Base-by-base conservation (phyloP, 2,888 invertebrate species). In the Oxystoma pomonae region DNA sequence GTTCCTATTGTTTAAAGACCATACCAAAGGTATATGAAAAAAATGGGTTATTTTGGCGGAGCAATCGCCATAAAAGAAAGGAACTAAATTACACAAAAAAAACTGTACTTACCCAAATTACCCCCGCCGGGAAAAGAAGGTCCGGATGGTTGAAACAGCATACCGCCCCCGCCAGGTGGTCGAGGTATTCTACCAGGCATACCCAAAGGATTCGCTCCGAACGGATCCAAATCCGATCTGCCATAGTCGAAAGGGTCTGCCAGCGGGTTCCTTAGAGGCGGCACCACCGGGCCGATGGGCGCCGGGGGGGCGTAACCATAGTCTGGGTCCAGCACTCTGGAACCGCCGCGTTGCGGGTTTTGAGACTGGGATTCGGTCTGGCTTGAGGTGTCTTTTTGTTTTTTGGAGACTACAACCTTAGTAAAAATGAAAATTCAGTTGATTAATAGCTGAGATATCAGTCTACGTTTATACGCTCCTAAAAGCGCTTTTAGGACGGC, bases 191-290 rank as follows among this genome's bases (percentile, higher is more conserved):
- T 72, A 5, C 71, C 71, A 53, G 68, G 65, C 21, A 72, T 68
- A n/a, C 75, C 55, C 19, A 76, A 72, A 67, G 63, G 85, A 83
- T 53, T 80, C 81, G 16, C 80, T 77, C 73, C 70, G 65, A 94
- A 86, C 0, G 94, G 94, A 80, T 94, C 88, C 73, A 95, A 80
- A 79, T 95, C 94, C 61, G 87, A 84, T 53, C 88, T 82, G 0
- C 94, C 94, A 61, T 84, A 75, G 58, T 80, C 76, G 17, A 77
- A 74, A 1, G 80, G 80, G 71, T 79, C 66, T 18, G 20, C 51
- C 56, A 50, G 12, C 3, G 61, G 63, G 57, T 63, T 49, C 58
- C 62, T 20, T 12, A 35, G 3, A 7, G 35, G 35, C 12, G 35
- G 35, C 12, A 35, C 35, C 12, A 12, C 5, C 12, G 35, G 35